These are phyloP conservation scores for Caiman crocodilus DNA, from an alignment of 2,797 vertebrate genomes.

Conservation along the genomic window DNA sequence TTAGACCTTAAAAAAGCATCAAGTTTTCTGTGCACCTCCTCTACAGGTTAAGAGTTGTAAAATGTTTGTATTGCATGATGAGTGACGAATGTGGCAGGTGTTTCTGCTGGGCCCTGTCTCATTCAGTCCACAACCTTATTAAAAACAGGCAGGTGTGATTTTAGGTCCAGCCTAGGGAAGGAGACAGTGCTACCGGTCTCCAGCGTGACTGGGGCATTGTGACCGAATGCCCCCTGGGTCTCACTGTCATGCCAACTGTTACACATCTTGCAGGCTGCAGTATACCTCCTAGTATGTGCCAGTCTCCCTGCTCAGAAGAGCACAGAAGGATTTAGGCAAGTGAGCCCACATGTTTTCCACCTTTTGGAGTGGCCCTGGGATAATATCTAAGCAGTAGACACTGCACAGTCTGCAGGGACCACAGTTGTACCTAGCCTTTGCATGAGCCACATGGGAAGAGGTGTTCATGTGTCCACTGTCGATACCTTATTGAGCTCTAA, in stretches of 20 bases:
- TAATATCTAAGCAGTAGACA: background rate
- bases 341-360: background rate
- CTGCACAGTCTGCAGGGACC: fast-evolving
- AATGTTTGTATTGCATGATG: background rate
- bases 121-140: fast-evolving
- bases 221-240: background rate
- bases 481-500: background rate
- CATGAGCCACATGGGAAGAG: fast-evolving
- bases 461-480: background rate
- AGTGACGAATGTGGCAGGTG: background rate
- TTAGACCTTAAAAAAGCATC: background rate
- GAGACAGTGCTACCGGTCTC: background rate
- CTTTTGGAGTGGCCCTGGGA: background rate
- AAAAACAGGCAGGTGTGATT: background rate
- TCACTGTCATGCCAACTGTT: background rate
- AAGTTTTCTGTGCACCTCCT: too few species aligned
- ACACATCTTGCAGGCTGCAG: fast-evolving
- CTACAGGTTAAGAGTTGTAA: background rate
- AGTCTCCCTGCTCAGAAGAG: background rate
- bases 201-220: background rate
- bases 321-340: background rate
- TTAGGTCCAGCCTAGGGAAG: background rate
- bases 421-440: background rate
- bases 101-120: fast-evolving
- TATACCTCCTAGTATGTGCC: fast-evolving